Evolutionary conservation across 1,140 invertebrate species (phyloP), one percentile per base, ranked within the genome.

Genomic region (Lepidurus couesii): DNA sequence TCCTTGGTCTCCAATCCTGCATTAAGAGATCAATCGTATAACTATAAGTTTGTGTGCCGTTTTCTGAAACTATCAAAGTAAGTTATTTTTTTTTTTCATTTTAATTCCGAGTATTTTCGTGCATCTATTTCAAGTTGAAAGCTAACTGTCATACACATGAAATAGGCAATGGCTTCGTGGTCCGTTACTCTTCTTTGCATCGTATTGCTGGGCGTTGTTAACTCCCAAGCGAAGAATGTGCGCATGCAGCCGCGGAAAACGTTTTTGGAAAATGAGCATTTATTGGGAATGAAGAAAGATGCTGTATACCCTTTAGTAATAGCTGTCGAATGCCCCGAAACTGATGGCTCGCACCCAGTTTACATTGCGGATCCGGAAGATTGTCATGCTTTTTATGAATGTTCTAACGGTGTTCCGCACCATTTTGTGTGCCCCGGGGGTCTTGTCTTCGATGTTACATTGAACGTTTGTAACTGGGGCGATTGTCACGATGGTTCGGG

Each of bases 351-450:
- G 9, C 16, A 42, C 43, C 75, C 75, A 43, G 75, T 77, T 8
- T 77, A 77, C 26, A 45, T 42, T n/a, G 75, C 75, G 34, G 75
- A 77, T 77, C 75, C 75, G 21, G 43, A 34, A 11, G 42, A 77
- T 77, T 77, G 75, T 1, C 43, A 47, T 21, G 43, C 75, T 24
- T 77, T 77, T 42, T 77, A 77, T 21, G 7, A 77, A 47, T 77
- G 75, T 45, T 77, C 75, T 21, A 42, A 77, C 43, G 75, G 75
- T 24, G 1, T 16, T 16, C 75, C 75, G 4, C 44, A 42, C 43
- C 75, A 77, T 45, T 77, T 77, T 43, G 47, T 47, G 8, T 77
- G 75, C 75, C 75, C 75, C n/a, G 75, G 43, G 0, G 75, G 24
- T 45, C 44, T 77, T 24, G 44, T 44, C 0, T 77, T 77, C 24